These are phyloP conservation scores for Rhipidura dahli DNA, from an alignment of 2,113 vertebrate genomes.

Conservation along the genomic window DNA sequence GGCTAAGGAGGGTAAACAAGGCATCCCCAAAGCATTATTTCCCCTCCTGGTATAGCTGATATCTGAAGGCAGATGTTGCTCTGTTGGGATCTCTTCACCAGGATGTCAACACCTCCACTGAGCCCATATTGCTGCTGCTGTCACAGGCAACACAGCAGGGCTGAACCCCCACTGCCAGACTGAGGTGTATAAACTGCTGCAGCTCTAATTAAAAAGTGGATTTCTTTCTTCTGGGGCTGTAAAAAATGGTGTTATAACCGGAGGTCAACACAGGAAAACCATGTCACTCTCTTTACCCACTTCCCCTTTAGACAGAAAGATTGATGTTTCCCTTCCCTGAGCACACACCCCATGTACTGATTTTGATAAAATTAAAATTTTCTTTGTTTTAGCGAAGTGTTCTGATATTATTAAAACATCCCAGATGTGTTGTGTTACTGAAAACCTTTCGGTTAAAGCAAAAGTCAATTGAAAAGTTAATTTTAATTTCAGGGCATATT, in stretches of 20 bases:
- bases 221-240: not conserved
- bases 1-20: not conserved
- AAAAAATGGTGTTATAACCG: not conserved
- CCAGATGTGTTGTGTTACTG: not conserved
- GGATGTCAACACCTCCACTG: fast-evolving
- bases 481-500: not conserved
- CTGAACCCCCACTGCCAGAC: not conserved
- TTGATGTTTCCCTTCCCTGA: not conserved
- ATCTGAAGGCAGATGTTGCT: not conserved
- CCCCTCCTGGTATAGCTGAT: not conserved
- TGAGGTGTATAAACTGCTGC: not conserved
- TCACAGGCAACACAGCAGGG: fast-evolving
- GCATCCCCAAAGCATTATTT: not conserved
- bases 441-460: not conserved
- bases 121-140: fast-evolving
- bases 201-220: not conserved
- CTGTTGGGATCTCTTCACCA: not conserved
- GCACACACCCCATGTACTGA: not conserved
- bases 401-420: not conserved
- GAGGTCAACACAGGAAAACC: not conserved
- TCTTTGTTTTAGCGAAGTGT: not conserved
- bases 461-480: not conserved
- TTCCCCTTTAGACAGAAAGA: not conserved
- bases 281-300: not conserved
- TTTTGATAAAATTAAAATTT: not conserved